Evolutionary conservation across 2,888 invertebrate species (phyloP), one percentile per base, ranked within the genome.

Genomic region (Galerucella nymphaeae): DNA sequence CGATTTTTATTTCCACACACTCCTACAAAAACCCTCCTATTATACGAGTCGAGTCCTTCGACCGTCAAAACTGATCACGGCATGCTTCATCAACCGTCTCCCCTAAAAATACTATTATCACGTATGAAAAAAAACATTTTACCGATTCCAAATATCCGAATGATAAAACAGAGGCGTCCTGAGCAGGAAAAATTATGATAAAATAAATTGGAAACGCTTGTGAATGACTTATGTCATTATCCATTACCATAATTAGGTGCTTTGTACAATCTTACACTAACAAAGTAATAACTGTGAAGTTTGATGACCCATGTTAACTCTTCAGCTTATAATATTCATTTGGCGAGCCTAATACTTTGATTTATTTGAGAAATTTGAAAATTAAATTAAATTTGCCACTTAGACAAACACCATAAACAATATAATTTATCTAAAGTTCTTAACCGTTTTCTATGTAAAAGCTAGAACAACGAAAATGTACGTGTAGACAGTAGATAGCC

Each of bases 51-150:
- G 8, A 23, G n/a, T 42, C 50, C 30, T 61, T 68, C 59, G 16
- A 61, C 30, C 68, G 23, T 68, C 68, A 53, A 50, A 68, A 61
- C 30, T 61, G 48, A 68, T 68, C 61, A 68, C 50, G 16, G 38
- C 68, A 68, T 58, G 67, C 58, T 67, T 61, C 50, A 61, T 68
- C 68, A 68, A 68, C 23, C 55, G 48, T 59, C 68, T 45, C 30
- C 53, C 61, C 61, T 30, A 42, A 68, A 68, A 68, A 68, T 68
- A 55, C 68, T 61, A 61, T 68, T 68, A 61, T 68, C 61, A 68
- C 68, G 61, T 68, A 68, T 61, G 61, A 50, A 68, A 68, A 30
- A 68, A 68, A 23, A 50, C 61, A 68, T 68, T 68, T 68, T 53
- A 18, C 61, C 9, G 68, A 14, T 45, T 57, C 38, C 18, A 38